Conservation (phyloP, 2,888 invertebrate species). For the Lacanobia oleracea region DNA sequence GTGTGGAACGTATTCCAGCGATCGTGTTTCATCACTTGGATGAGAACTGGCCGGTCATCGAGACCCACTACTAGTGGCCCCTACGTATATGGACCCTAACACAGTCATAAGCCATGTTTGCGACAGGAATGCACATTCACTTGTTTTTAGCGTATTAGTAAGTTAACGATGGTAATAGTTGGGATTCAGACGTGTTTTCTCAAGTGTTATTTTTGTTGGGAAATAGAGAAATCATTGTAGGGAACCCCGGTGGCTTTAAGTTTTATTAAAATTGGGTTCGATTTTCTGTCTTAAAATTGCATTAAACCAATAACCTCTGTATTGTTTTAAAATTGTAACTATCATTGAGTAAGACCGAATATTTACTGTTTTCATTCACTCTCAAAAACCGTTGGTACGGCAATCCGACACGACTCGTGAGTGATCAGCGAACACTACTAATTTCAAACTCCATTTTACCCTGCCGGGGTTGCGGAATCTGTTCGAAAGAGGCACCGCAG, state of each 20-base stretch:
- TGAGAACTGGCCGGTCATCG: slow-evolving; percentile 75
- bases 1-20: slow-evolving; percentile 75
- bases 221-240: slow-evolving; percentile 7
- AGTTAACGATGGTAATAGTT: slow-evolving; percentile 36
- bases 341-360: too few relatives aligned
- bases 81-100: slow-evolving; percentile 65
- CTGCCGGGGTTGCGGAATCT: too few relatives aligned
- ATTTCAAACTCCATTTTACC: too few relatives aligned
- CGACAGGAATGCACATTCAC: slow-evolving; percentile 60
- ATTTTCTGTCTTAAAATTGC: not conserved
- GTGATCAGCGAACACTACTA: too few relatives aligned
- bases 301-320: too few relatives aligned
- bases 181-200: slow-evolving; percentile 31
- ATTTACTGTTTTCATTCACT: not conserved
- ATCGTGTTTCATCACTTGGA: slow-evolving; percentile 77
- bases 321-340: too few relatives aligned
- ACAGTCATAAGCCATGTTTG: slow-evolving; percentile 67
- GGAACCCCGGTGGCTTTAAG: not conserved
- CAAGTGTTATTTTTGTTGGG: slow-evolving; percentile 11
- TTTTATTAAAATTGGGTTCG: not conserved
- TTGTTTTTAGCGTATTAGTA: slow-evolving; percentile 57
- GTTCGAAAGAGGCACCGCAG: too few relatives aligned
- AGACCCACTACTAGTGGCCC: slow-evolving; percentile 30
- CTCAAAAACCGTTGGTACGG: too few relatives aligned
- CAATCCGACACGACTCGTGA: too few relatives aligned